These are phyloP conservation scores for Parnassius mnemosyne DNA, from an alignment of 2,888 invertebrate genomes.

Conservation along the genomic window DNA sequence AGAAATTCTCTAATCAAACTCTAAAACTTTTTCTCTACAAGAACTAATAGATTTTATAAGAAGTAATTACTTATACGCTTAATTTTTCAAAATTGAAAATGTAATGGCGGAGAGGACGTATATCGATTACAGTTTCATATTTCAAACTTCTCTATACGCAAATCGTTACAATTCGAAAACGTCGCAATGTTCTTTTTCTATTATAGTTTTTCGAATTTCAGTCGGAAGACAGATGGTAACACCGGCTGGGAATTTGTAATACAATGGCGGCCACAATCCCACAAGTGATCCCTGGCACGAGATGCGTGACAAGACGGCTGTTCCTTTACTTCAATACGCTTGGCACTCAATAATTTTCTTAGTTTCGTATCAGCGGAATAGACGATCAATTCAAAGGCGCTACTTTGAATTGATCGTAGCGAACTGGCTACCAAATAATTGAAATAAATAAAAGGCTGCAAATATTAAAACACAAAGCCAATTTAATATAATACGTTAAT, in stretches of 20 bases:
- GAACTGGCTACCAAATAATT: too few species aligned
- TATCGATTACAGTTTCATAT: slow-evolving; percentile 10
- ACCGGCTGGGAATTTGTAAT: slow-evolving; percentile 66
- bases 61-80: too few species aligned
- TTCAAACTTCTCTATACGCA: slow-evolving; percentile 21
- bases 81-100: too few species aligned
- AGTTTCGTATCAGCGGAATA: slow-evolving; percentile 48
- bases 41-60: too few species aligned
- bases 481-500: too few species aligned
- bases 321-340: slow-evolving; percentile 67
- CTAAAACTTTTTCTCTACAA: too few species aligned
- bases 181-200: slow-evolving; percentile 33
- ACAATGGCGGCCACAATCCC: slow-evolving; percentile 61
- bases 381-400: too few species aligned
- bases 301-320: slow-evolving; percentile 55
- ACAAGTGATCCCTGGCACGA: slow-evolving; percentile 67
- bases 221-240: slow-evolving; percentile 63
- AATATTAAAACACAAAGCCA: too few species aligned
- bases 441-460: too few species aligned
- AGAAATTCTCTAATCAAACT: too few species aligned
- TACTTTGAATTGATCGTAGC: too few species aligned
- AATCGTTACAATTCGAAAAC: slow-evolving; percentile 42
- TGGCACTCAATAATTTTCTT: slow-evolving; percentile 72
- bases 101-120: not conserved
- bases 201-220: slow-evolving; percentile 60